Percentiles rank a stretch among this genome's conserved stretches.
Conservation (phyloP, 2,113 vertebrate genomes). For the Psittacara wagleri region DNA sequence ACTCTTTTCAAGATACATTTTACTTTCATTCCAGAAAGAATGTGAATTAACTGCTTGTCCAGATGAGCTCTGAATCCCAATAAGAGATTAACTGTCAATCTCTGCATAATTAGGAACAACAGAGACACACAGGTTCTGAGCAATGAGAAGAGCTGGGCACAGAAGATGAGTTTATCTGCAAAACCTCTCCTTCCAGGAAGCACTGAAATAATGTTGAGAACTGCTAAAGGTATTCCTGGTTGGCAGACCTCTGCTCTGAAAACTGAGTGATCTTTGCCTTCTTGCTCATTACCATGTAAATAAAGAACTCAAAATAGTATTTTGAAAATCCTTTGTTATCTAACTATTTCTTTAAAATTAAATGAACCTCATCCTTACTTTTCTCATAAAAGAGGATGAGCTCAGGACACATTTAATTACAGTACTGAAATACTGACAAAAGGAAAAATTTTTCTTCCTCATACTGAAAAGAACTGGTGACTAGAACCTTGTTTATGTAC, state of each 20-base stretch:
- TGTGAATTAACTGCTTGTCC: not conserved
- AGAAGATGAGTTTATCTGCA: not conserved
- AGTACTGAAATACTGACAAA: not conserved
- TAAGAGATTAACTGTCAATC: not conserved
- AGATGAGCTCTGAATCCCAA: not conserved
- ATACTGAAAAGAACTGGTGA: not conserved
- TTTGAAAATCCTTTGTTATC: not conserved
- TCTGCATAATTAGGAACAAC: not conserved
- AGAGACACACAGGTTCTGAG: not conserved
- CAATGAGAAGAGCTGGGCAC: not conserved
- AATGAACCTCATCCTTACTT: not conserved
- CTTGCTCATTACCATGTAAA: not conserved
- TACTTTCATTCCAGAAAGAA: not conserved
- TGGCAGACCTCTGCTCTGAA: not conserved
- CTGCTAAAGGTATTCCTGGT: not conserved
- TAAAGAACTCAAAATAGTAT: not conserved
- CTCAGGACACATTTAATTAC: not conserved
- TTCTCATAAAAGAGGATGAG: not conserved
- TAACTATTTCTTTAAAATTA: not conserved
- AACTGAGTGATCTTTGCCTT: not conserved
- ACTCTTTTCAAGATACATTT: not conserved
- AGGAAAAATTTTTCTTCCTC: not conserved
- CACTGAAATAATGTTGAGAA: not conserved
- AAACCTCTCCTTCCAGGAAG: not conserved
- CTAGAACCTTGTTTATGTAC: not conserved